phyloP scores from a whole-genome alignment of 2,797 vertebrate genomes.

The Stomatorhinus walkeri region DNA sequence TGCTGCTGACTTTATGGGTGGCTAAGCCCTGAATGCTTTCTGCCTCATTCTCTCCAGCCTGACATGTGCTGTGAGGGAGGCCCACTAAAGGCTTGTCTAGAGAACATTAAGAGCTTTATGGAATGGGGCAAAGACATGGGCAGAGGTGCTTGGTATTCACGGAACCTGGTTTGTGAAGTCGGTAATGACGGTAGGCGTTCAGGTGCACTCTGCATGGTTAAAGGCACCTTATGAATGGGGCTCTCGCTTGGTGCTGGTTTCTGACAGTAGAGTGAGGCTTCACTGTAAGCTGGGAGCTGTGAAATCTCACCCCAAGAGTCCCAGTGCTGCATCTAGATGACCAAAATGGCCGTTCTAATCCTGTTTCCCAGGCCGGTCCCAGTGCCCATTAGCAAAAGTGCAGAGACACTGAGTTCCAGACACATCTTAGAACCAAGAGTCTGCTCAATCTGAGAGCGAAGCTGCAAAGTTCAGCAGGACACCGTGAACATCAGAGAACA shows the following conservation, averaged over 20 bases:
- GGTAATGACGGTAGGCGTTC: neutral
- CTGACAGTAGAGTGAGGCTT: neutral
- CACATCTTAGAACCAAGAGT: too few species aligned
- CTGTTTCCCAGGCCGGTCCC: neutral
- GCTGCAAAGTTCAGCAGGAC: neutral
- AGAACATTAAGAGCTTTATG: neutral
- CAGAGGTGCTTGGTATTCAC: neutral
- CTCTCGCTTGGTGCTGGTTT: neutral
- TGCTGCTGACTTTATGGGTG: neutral
- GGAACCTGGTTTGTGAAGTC: neutral
- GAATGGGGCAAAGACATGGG: neutral
- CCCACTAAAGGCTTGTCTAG: neutral
- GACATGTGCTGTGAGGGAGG: neutral
- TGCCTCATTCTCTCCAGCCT: neutral
- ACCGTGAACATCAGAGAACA: neutral
- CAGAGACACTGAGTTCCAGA: neutral
- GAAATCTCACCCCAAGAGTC: neutral
- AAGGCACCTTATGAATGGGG: neutral
- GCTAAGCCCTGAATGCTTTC: neutral
- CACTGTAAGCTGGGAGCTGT: neutral
- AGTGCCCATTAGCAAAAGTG: neutral
- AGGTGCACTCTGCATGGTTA: neutral
- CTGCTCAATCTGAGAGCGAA: neutral
- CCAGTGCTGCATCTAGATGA: neutral
- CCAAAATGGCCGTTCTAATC: neutral